Evolutionary conservation across 2,888 invertebrate genomes (phyloP).

Genomic region (Syritta pipiens): DNA sequence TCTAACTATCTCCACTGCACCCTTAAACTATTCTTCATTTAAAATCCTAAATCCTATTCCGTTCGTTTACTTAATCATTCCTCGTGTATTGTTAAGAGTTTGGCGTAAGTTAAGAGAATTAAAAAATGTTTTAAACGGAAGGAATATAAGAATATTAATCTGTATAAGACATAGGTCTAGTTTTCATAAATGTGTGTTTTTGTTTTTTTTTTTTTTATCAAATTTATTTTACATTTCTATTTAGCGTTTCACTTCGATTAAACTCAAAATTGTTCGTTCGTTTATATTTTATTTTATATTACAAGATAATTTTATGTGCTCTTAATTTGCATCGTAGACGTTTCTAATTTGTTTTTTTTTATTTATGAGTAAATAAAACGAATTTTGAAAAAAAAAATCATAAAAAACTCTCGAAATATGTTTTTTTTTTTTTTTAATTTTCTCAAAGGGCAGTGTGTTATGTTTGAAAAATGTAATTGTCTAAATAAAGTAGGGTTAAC

Average conservation of each 20-base stretch:
- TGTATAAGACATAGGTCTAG: not conserved
- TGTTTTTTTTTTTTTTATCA: not conserved
- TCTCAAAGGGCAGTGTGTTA: slow-evolving; percentile 44
- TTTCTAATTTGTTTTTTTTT: not conserved
- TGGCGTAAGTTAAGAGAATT: slow-evolving; percentile 38
- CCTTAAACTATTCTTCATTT: not conserved
- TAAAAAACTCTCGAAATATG: slow-evolving; percentile 20
- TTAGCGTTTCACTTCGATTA: not conserved
- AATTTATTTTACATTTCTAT: slow-evolving; percentile 26
- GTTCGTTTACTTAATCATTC: not conserved
- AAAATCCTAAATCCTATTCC: not conserved
- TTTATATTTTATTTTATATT: slow-evolving; percentile 33
- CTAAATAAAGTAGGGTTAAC: slow-evolving; percentile 3
- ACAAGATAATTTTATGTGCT: slow-evolving; percentile 27
- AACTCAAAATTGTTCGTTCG: not conserved
- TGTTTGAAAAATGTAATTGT: not conserved
- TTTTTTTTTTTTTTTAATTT: too few relatives aligned
- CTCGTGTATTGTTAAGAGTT: slow-evolving; percentile 19
- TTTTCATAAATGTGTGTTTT: not conserved
- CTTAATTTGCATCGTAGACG: slow-evolving; percentile 5
- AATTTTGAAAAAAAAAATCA: slow-evolving; percentile 15
- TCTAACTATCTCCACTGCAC: not conserved
- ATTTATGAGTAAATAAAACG: slow-evolving; percentile 7
- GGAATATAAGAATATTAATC: slow-evolving; percentile 23
- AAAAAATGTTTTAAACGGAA: slow-evolving; percentile 30